Base-by-base conservation (phyloP, 1,140 invertebrate genomes). In the Drosophila cardini region DNA sequence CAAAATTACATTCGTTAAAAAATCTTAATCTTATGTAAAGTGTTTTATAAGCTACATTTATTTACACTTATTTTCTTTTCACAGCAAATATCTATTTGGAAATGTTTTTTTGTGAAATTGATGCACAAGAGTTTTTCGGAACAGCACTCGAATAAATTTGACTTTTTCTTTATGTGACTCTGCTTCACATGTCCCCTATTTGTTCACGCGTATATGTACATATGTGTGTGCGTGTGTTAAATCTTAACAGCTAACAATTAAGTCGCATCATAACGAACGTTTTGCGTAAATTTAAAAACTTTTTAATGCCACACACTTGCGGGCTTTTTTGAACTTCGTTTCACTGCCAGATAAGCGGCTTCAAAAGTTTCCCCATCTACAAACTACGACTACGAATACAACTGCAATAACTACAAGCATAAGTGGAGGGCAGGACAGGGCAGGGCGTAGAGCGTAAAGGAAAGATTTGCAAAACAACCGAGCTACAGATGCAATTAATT, bases 261-360 rank as follows among this genome's bases (percentile, higher is more conserved):
- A 87, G 83, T 89, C 84, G 84, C 79, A 89, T 63, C 73, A 76
- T 87, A 89, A 83, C 83, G 65, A 87, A 87, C 79, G 72, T 77
- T 89, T 69, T 79, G 76, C 76, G 76, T 83, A 87, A 77, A 79
- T 86, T 83, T 87, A 55, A 60, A 78, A 87, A 87, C 46, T 89
- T 87, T 87, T 87, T 89, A 87, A 89, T 87, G 86, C 83, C 83
- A 87, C 84, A 87, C 83, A 87, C 83, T 87, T 87, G 83, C 83
- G 83, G 83, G 83, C 84, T 83, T 87, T 86, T 87, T 83, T 61
- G 52, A 89, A 87, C 84, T 87, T 83, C 77, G 42, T 42, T 73
- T 58, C 76, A 79, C 50, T 87, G 76, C 62, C 72, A 81, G 83
- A 87, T 87, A 87, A 87, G 83, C 83, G 86, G 83, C 78, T 72